Conservation (phyloP, 2,888 invertebrate genomes). For the Stenodera caucasica region DNA sequence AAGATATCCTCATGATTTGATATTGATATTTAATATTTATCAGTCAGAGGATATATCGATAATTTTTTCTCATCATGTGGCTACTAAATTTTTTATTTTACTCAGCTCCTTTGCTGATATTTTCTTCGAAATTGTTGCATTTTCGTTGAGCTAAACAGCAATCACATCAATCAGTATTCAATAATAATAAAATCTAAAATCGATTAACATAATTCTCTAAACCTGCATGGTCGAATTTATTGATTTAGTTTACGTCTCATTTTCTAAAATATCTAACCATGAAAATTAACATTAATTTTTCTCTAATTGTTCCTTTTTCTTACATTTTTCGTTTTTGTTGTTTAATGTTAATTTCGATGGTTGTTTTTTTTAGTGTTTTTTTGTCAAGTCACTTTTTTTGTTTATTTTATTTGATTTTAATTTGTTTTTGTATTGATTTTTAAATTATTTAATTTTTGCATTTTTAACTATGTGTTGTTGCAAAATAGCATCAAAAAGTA, state of each 20-base stretch:
- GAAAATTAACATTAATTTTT: constrained; percentile 43
- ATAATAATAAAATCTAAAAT: no score
- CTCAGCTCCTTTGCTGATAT: no score
- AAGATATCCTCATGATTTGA: no score
- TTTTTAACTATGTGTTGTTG: constrained; percentile 46
- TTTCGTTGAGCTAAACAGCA: not conserved
- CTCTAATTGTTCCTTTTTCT: constrained; percentile 6
- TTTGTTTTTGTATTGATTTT: constrained; percentile 22
- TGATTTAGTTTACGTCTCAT: constrained; percentile 25
- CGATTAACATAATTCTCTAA: not conserved
- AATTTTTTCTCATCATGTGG: no score
- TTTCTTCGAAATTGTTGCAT: not conserved
- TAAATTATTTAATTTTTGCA: constrained; percentile 20
- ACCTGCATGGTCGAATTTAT: constrained; percentile 16
- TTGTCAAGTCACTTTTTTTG: not conserved
- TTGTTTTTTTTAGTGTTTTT: constrained; percentile 25
- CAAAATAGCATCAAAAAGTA: constrained; percentile 48
- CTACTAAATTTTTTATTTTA: no score
- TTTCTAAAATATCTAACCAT: constrained; percentile 38
- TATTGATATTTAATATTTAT: no score
- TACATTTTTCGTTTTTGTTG: constrained; percentile 8
- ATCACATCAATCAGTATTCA: constrained; percentile 9
- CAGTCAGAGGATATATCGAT: no score
- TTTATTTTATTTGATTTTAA: constrained; percentile 10
- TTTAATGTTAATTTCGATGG: constrained; percentile 50